A percentile compares a stretch with the other conserved stretches of the same genome.
Evolutionary conservation across 2,113 vertebrate species (phyloP).

Genomic region (Percina caprodes): DNA sequence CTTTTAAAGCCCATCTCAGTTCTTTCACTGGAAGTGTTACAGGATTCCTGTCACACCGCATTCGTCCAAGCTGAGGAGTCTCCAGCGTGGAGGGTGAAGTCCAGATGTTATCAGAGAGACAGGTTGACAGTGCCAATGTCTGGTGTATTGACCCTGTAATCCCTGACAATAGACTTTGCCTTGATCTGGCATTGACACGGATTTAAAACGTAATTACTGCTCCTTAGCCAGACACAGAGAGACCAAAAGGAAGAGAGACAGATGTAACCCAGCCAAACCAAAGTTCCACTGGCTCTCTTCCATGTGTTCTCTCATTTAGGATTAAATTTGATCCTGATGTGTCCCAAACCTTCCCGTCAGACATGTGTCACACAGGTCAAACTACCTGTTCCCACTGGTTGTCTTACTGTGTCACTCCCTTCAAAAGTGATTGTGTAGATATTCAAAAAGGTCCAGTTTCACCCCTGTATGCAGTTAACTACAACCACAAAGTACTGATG

Average conservation of each 20-base stretch:
- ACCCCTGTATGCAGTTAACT: neutral
- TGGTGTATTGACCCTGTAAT: constrained; percentile 69
- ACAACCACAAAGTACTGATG: neutral
- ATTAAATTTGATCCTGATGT: neutral
- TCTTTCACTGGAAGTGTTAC: neutral
- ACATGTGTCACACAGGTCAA: neutral
- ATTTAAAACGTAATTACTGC: constrained; percentile 73
- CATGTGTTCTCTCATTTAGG: neutral
- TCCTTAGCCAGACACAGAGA: constrained; percentile 15
- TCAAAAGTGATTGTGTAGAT: neutral
- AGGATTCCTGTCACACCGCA: neutral
- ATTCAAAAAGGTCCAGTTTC: neutral
- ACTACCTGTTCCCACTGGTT: neutral
- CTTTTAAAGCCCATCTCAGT: neutral
- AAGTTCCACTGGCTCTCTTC: neutral
- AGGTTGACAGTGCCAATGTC: constrained; percentile 25
- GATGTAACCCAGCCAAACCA: neutral
- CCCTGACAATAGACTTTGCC: constrained; percentile 68
- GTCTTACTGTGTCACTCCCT: constrained; percentile 4
- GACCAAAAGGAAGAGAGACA: constrained; percentile 2
- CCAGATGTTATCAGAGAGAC: constrained; percentile 53
- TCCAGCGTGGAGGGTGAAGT: constrained; percentile 39
- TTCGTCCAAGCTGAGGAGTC: neutral
- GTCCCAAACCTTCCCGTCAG: neutral
- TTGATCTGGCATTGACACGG: constrained; percentile 71